These are phyloP conservation scores for Rhinichthys osculus DNA, from an alignment of 2,797 vertebrate genomes.

Conservation along the genomic window DNA sequence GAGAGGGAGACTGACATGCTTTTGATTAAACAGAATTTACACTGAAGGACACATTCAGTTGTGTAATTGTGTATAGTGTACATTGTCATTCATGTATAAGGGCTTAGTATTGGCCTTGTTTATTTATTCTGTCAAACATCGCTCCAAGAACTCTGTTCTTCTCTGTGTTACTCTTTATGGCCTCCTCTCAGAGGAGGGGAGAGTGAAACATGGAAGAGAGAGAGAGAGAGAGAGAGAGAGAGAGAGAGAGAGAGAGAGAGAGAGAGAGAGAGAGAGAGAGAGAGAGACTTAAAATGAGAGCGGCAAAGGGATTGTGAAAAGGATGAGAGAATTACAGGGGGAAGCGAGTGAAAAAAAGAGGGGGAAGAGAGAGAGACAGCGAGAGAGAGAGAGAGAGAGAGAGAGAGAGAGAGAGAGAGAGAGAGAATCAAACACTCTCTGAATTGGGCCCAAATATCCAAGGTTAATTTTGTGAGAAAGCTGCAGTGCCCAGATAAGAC, in stretches of 20 bases:
- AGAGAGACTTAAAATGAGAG: slow-evolving; percentile 29
- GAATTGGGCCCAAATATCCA: slow-evolving; percentile 99
- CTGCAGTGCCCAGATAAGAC: slow-evolving; percentile 99
- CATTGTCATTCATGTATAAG: slow-evolving; percentile 74
- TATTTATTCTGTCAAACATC: slow-evolving; percentile 79
- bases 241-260: slow-evolving; percentile 30
- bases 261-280: slow-evolving; percentile 33
- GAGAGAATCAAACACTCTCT: slow-evolving; percentile 95
- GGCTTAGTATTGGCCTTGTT: slow-evolving; percentile 76
- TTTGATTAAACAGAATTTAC: slow-evolving; percentile 69
- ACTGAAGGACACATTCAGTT: slow-evolving; percentile 66
- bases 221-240: slow-evolving; percentile 10
- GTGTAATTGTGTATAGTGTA: slow-evolving; percentile 71
- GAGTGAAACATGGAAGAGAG: slow-evolving; percentile 24
- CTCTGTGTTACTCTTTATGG: slow-evolving; percentile 67
- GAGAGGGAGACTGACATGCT: slow-evolving; percentile 37
- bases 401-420: slow-evolving; percentile 68
- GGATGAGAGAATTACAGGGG: slow-evolving; percentile 54
- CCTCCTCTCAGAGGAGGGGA: slow-evolving; percentile 44
- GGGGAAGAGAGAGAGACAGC: no score
- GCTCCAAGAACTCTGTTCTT: slow-evolving; percentile 85
- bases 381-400: no score
- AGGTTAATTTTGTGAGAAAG: slow-evolving; percentile 99
- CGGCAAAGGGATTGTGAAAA: slow-evolving; percentile 51
- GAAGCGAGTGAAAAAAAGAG: slow-evolving; percentile 19